Conservation (phyloP, 2,888 invertebrate genomes). For the Oegoconia quadripuncta region DNA sequence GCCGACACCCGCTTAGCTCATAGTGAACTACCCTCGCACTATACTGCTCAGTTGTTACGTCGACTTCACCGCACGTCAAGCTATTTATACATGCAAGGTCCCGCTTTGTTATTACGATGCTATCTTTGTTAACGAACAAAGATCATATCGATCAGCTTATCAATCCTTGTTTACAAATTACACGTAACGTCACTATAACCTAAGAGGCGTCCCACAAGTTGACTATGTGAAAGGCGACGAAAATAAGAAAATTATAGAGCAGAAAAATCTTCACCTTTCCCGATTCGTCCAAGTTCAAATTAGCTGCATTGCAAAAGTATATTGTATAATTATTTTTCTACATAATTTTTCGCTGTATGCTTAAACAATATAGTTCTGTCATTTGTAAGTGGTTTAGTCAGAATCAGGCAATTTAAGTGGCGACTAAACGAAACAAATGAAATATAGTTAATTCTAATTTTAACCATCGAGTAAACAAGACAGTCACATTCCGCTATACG, state of each 20-base stretch:
- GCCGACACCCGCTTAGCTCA: conserved; percentile 34
- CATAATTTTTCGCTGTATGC: conserved; percentile 4
- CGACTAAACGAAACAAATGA: not conserved
- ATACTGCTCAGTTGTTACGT: conserved; percentile 8
- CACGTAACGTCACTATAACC: conserved; percentile 37
- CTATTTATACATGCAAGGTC: too few species aligned
- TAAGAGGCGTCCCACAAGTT: conserved; percentile 41
- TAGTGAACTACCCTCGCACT: conserved; percentile 28
- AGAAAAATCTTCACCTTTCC: conserved; percentile 26
- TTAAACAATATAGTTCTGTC: not conserved
- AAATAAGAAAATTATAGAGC: conserved; percentile 17
- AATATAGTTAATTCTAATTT: not conserved
- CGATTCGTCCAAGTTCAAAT: conserved; percentile 21
- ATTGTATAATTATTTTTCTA: conserved; percentile 8
- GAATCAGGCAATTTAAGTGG: not conserved
- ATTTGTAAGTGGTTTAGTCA: not conserved
- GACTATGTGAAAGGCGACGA: conserved; percentile 28
- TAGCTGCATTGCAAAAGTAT: conserved; percentile 31
- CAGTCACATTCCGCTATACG: too few species aligned
- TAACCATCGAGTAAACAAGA: conserved; percentile 3
- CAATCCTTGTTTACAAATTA: not conserved
- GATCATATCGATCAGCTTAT: too few species aligned
- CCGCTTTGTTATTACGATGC: too few species aligned
- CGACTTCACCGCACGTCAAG: too few species aligned
- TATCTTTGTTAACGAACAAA: too few species aligned